These are phyloP conservation scores for Ophthalmolycus amberensis DNA, from an alignment of 2,113 vertebrate genomes.

Conservation along the genomic window DNA sequence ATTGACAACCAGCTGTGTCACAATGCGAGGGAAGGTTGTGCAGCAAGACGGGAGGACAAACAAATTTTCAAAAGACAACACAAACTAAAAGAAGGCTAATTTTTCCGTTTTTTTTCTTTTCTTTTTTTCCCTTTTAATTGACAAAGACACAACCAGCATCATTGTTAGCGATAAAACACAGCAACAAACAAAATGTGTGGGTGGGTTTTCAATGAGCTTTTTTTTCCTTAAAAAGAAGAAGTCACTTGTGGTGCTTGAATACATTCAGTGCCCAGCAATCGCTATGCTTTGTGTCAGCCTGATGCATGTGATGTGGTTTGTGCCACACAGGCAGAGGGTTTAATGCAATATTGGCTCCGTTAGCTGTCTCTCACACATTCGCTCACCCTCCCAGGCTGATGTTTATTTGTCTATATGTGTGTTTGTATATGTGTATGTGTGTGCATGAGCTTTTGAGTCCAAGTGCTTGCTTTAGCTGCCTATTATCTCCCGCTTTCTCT, in stretches of 20 bases:
- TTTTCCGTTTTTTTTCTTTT: background rate
- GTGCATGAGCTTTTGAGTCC: constrained; percentile 32
- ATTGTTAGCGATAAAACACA: constrained; percentile 44
- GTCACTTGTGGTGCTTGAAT: constrained; percentile 82
- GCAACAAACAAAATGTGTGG: constrained; percentile 39
- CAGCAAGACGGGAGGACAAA: constrained; percentile 31
- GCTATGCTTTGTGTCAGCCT: constrained; percentile 38
- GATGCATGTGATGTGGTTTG: constrained; percentile 61
- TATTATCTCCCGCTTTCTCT: constrained; percentile 54
- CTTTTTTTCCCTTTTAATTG: constrained; percentile 14
- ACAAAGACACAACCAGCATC: constrained; percentile 61
- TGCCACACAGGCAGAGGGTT: constrained; percentile 57
- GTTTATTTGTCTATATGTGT: constrained; percentile 35
- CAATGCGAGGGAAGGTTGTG: constrained; percentile 32
- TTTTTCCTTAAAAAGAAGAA: constrained; percentile 63
- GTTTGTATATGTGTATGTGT: constrained; percentile 14
- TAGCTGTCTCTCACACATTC: constrained; percentile 57
- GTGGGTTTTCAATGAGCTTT: constrained; percentile 50
- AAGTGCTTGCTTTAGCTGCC: constrained; percentile 77
- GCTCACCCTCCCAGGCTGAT: constrained; percentile 52
- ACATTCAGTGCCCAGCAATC: constrained; percentile 76
- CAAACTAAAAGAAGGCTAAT: constrained; percentile 50
- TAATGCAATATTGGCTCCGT: constrained; percentile 58
- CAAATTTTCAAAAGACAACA: constrained; percentile 54
- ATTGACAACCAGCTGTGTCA: constrained; percentile 41